Evolutionary conservation across 2,888 invertebrate species (phyloP).

Genomic region (Nezara viridula): DNA sequence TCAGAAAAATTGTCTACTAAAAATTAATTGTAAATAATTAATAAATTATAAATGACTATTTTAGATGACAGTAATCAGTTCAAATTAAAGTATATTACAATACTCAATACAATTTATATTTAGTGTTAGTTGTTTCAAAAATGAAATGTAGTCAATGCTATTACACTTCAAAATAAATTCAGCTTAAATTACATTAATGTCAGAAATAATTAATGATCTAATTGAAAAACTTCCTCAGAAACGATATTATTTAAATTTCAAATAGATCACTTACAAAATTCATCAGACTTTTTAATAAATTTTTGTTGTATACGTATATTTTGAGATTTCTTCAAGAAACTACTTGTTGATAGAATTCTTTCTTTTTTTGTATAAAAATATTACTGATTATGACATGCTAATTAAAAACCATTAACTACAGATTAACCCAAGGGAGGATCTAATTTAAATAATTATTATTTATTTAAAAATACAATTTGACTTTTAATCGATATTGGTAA

Average conservation of each 20-base stretch:
- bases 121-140: neutral
- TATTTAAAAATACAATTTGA: neutral
- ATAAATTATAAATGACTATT: neutral
- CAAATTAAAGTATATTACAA: neutral
- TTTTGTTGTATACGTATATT: neutral
- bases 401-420: neutral
- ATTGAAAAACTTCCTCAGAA: neutral
- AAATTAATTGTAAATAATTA: neutral
- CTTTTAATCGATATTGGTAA: neutral
- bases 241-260: neutral
- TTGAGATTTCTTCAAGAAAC: slow-evolving; percentile 3
- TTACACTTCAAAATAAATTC: neutral
- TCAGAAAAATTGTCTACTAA: neutral
- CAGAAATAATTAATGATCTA: neutral
- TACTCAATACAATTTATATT: neutral
- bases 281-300: slow-evolving; percentile 7
- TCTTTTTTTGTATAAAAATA: slow-evolving; percentile 47
- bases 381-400: neutral
- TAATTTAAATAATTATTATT: neutral
- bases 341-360: slow-evolving; percentile 11
- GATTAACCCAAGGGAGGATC: neutral
- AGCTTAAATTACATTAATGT: neutral
- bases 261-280: slow-evolving; percentile 17
- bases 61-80: neutral
- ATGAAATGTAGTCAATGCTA: no score